phyloP scores from a whole-genome alignment of 2,888 invertebrate species.

The Leptothorax acervorum region DNA sequence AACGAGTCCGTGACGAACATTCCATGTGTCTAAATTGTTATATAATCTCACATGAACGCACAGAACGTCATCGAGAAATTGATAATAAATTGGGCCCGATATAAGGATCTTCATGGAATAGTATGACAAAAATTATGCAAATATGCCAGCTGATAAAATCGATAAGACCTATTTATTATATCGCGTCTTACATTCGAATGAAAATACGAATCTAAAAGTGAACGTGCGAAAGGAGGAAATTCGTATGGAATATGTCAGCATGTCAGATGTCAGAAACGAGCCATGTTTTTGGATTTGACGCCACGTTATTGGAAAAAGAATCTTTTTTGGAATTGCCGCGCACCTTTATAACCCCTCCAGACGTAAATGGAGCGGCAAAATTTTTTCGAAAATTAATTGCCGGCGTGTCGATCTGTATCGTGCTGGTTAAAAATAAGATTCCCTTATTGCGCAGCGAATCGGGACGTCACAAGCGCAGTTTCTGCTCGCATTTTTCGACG shows the following conservation, averaged over 20 bases:
- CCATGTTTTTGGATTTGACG: neutral
- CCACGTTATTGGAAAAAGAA: neutral
- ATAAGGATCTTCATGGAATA: neutral
- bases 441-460: conserved; percentile 25
- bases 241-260: neutral
- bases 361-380: neutral
- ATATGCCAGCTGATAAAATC: neutral
- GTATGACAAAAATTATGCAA: neutral
- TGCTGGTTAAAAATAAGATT: conserved; percentile 19
- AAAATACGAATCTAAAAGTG: neutral
- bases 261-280: neutral
- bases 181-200: neutral
- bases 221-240: neutral
- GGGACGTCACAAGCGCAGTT: conserved; percentile 18
- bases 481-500: conserved; percentile 60
- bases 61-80: neutral
- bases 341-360: neutral
- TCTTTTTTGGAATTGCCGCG: neutral
- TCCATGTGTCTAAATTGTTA: neutral
- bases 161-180: neutral
- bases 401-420: neutral
- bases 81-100: neutral
- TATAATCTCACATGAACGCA: neutral
- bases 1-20: conserved; percentile 14
- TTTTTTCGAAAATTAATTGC: conserved; percentile 7